Evolutionary conservation across 2,888 invertebrate genomes (phyloP), one percentile per base, ranked within the genome.

Genomic region (Philereme vetulata): DNA sequence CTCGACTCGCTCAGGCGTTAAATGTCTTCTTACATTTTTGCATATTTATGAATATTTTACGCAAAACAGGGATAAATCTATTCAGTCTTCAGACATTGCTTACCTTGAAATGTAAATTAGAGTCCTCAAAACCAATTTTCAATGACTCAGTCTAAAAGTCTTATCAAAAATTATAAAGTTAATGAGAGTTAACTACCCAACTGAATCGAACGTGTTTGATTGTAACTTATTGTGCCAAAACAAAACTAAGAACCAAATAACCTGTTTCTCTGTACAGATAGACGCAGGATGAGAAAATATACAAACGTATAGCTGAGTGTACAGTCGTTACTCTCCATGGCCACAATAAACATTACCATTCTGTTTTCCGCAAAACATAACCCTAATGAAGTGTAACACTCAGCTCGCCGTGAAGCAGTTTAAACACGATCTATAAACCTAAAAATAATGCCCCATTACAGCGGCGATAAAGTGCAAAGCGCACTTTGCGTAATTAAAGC

Each of bases 401-500:
- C 10, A 6, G 38, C 40, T 40, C 34, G 33, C 47, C 45, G 36
- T 44, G 44, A 44, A 44, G 4, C 21, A 4, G 44, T 8, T 3
- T 44, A 44, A 47, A 47, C 35, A 45, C 21, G 21, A 45, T 6
- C 5, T 10, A 51, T 35, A 44, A 52, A 52, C 51, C 0, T 51
- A 35, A 44, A 33, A 10, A 35, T 9, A 45, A 52, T 10, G 46
- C 7, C 38, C 46, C 55, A 35, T 43, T 44, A 55, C 34, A 35
- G 47, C 47, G 51, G 51, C 48, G 47, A 48, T 44, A 43, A 42
- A 34, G 48, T 58, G 57, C 57, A 51, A 35, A 51, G 32, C 48
- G 58, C 58, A 52, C 58, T 58, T 48, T 36, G 58, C 43, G 35
- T 48, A 48, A 58, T 58, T 58, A 58, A 48, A 49, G 43, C 49